phyloP scores from a whole-genome alignment of 92 coral and sea anemone species.

The Phymanthus crucifer region DNA sequence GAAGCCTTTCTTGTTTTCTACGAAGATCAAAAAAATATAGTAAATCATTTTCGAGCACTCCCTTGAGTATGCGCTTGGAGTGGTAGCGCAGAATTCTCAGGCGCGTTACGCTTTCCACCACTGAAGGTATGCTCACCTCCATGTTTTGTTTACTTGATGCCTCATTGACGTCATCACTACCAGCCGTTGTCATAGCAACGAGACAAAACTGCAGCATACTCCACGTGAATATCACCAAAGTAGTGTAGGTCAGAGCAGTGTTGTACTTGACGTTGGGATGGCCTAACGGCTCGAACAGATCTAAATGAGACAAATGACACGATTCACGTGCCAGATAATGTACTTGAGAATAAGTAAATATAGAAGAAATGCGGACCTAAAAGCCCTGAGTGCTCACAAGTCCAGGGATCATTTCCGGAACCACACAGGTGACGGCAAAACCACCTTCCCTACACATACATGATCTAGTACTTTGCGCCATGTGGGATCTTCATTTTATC shows the following conservation, averaged over 20 bases:
- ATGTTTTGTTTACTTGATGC: constrained; percentile 16
- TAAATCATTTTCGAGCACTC: background rate
- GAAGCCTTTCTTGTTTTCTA: background rate
- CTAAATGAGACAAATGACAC: background rate
- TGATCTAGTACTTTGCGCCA: too few relatives aligned
- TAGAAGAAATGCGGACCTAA: too few relatives aligned
- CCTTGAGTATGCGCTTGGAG: background rate
- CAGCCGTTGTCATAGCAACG: constrained; percentile 59
- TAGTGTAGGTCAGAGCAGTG: constrained; percentile 43
- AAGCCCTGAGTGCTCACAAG: too few relatives aligned
- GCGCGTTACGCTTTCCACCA: too few relatives aligned
- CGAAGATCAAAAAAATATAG: background rate
- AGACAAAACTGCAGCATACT: constrained; percentile 66
- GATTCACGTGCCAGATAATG: too few relatives aligned
- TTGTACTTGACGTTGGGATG: constrained; percentile 41
- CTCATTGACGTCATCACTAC: constrained; percentile 26
- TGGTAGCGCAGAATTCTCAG: too few relatives aligned
- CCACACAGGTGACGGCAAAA: too few relatives aligned
- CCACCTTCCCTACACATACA: too few relatives aligned
- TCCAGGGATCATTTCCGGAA: too few relatives aligned
- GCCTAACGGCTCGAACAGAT: constrained; percentile 44
- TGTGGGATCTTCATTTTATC: too few relatives aligned
- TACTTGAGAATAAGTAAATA: background rate
- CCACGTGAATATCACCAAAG: constrained; percentile 53
- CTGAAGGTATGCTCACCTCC: too few relatives aligned